Evolutionary conservation across 2,888 invertebrate species (phyloP), one percentile per base, ranked within the genome.

Genomic region (Coecobrya sp.): DNA sequence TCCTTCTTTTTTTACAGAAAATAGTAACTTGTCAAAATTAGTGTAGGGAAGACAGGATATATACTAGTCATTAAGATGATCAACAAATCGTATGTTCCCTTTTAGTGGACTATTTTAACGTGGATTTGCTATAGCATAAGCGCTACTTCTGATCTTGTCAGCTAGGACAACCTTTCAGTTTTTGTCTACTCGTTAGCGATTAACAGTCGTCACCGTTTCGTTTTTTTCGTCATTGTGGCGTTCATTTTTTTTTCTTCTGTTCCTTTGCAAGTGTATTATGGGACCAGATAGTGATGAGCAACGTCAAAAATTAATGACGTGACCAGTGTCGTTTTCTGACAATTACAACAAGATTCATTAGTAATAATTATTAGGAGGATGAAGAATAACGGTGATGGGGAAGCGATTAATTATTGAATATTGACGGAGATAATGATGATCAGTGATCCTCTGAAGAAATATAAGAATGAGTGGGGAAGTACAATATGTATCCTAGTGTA

Each of bases 11-110:
- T 19, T 42, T 30, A 8, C 16, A 11, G 0, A 42, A 70, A 16
- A 70, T 19, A 19, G n/a, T 42, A 70, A 70, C n/a, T 16, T 70
- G n/a, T 70, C 68, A 68, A 62, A 62, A 62, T 62, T 59, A 25
- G 62, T 11, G 62, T 11, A 30, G n/a, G 1, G 30, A 7, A 30
- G 30, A 16, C 42, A 70, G n/a, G 19, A 70, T 70, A 70, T 70
- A 30, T 30, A 0, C 68, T 36, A 70, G 27, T 70, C 68, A 36
- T 3, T 16, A 36, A 0, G n/a, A n/a, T 10, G 3, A 62, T 62
- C 59, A 7, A 36, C 36, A 36, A n/a, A 36, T 36, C 7, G 36
- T 36, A 36, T 36, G 2, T 4, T 36, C 36, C 36, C 36, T 36
- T n/a, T n/a, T 36, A 7, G 36, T 36, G 36, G 36, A 36, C 36